phyloP scores from a whole-genome alignment of 2,888 invertebrate species.

The Acrobasis suavella region DNA sequence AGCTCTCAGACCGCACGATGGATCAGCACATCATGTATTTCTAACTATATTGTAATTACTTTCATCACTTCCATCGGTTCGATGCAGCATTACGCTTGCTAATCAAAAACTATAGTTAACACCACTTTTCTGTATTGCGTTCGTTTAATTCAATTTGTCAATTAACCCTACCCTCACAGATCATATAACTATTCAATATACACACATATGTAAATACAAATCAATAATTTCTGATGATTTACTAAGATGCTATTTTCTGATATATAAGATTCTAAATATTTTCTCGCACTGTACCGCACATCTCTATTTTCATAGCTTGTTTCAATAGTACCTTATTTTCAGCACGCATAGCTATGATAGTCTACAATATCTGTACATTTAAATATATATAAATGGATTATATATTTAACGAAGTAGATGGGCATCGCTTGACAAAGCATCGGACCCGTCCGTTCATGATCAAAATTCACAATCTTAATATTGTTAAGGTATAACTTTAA shows the following conservation, averaged over 20 bases:
- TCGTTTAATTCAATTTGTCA: slow-evolving; percentile 46
- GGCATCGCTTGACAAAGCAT: slow-evolving; percentile 50
- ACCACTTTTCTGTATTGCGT: not conserved
- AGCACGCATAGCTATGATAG: slow-evolving; percentile 63
- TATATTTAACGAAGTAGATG: slow-evolving; percentile 36
- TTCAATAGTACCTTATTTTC: slow-evolving; percentile 61
- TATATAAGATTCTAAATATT: slow-evolving; percentile 66
- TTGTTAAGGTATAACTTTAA: slow-evolving; percentile 57
- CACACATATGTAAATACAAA: slow-evolving; percentile 70
- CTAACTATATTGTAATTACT: slow-evolving; percentile 46
- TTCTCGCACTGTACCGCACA: slow-evolving; percentile 72
- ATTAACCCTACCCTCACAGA: slow-evolving; percentile 58
- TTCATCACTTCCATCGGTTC: slow-evolving; percentile 35
- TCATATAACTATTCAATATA: slow-evolving; percentile 67
- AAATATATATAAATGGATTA: slow-evolving; percentile 33
- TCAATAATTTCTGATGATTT: slow-evolving; percentile 74
- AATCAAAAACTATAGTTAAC: slow-evolving; percentile 19
- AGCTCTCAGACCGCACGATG: slow-evolving; percentile 46
- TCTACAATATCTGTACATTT: slow-evolving; percentile 33
- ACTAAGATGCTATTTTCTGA: slow-evolving; percentile 74
- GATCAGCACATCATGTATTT: slow-evolving; percentile 79
- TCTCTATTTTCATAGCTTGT: slow-evolving; percentile 77
- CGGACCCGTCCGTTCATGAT: slow-evolving; percentile 60
- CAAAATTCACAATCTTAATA: slow-evolving; percentile 60
- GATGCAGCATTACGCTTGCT: slow-evolving; percentile 34